phyloP scores from a whole-genome alignment of 2,113 vertebrate genomes.

The Charadrius vociferus region DNA sequence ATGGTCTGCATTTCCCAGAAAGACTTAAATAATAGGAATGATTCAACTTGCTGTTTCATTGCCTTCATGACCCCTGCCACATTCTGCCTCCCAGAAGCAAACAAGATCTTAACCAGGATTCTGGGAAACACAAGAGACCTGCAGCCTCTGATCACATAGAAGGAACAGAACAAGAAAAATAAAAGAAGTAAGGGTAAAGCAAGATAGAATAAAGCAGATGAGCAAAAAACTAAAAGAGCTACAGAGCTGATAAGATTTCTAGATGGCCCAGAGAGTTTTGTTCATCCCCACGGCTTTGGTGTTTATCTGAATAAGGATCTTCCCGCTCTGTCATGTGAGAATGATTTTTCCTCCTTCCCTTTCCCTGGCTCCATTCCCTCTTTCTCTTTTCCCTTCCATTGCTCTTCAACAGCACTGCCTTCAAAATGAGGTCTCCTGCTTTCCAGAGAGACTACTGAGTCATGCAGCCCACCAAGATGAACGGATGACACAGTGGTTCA shows the following conservation, averaged over 20 bases:
- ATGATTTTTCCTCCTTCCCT: neutral
- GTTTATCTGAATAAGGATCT: neutral
- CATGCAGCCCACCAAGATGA: fast-evolving
- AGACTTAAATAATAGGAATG: neutral
- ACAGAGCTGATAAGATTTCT: neutral
- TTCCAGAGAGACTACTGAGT: neutral
- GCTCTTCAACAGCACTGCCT: neutral
- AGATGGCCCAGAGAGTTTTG: neutral
- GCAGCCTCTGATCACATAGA: neutral
- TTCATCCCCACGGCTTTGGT: neutral
- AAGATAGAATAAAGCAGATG: neutral
- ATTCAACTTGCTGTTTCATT: neutral
- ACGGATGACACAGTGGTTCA: neutral
- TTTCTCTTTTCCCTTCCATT: neutral
- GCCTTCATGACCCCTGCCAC: neutral
- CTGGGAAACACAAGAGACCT: neutral
- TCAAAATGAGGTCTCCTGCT: neutral
- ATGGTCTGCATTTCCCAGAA: neutral
- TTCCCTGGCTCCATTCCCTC: neutral
- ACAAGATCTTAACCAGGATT: neutral
- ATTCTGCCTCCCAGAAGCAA: neutral
- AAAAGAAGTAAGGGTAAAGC: neutral
- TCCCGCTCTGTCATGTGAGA: neutral
- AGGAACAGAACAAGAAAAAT: neutral
- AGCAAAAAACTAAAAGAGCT: neutral